Evolutionary conservation across 1,140 invertebrate genomes (phyloP).

Genomic region (Chelonus insularis): DNA sequence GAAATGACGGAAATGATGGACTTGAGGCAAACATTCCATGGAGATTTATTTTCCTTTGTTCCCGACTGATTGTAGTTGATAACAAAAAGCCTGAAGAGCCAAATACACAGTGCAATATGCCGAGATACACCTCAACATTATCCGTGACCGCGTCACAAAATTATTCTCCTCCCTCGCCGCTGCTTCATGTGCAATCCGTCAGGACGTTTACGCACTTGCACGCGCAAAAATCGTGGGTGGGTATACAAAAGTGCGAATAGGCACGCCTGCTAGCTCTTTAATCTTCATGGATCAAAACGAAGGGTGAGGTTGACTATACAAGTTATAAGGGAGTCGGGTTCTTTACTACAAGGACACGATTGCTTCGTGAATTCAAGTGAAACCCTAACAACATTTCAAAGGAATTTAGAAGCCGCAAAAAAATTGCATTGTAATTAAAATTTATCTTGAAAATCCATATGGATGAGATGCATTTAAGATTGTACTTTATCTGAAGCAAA

Average conservation of each 20-base stretch:
- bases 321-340: slow-evolving; percentile 19
- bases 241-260: slow-evolving; percentile 25
- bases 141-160: slow-evolving; percentile 2
- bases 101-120: background rate
- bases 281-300: slow-evolving; percentile 58
- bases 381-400: slow-evolving; percentile 58
- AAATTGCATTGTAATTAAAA: slow-evolving; percentile 60
- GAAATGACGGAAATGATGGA: background rate
- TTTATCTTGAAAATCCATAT: slow-evolving; percentile 1
- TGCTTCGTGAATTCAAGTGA: slow-evolving; percentile 58
- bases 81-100: background rate
- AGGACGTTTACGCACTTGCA: slow-evolving; percentile 42
- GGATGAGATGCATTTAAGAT: slow-evolving; percentile 2
- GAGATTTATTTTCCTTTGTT: background rate
- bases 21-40: background rate
- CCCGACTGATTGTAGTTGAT: slow-evolving; percentile 3
- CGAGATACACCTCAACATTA: background rate
- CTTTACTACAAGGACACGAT: slow-evolving; percentile 44
- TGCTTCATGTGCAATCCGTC: slow-evolving; percentile 32
- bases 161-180: background rate
- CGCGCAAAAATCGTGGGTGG: slow-evolving; percentile 19
- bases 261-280: slow-evolving; percentile 48
- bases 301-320: slow-evolving; percentile 15
- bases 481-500: background rate
- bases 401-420: slow-evolving; percentile 44